Percentiles rank a stretch among this genome's conserved stretches.
Conservation (phyloP, 2,888 invertebrate genomes). For the Liopterus haemorrhoidalis region DNA sequence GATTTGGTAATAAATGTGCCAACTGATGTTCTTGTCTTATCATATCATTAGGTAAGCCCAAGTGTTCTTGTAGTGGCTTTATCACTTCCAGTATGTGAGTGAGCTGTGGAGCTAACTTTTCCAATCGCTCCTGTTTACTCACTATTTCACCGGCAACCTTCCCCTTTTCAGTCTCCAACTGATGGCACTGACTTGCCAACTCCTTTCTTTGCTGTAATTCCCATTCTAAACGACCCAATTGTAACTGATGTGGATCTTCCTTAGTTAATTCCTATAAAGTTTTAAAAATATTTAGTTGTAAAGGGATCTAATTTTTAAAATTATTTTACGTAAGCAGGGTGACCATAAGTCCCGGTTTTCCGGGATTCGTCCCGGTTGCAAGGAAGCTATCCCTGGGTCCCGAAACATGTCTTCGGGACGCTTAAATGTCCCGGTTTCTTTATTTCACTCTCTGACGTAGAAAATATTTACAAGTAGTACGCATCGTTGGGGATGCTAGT, state of each 20-base stretch:
- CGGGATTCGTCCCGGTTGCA: too few species aligned
- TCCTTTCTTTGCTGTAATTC: conserved; percentile 84
- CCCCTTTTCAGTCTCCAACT: conserved; percentile 71
- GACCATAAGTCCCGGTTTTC: too few species aligned
- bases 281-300: conserved; percentile 7
- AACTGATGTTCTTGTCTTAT: conserved; percentile 70
- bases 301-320: conserved; percentile 7
- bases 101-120: conserved; percentile 76
- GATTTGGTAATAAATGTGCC: conserved; percentile 69
- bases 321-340: too few species aligned
- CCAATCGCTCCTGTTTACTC: conserved; percentile 67
- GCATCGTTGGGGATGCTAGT: too few species aligned
- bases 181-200: conserved; percentile 68
- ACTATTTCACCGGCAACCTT: conserved; percentile 69
- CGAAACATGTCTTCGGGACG: too few species aligned
- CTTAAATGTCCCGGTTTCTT: too few species aligned
- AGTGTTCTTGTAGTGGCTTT: conserved; percentile 81
- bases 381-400: too few species aligned
- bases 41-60: conserved; percentile 74
- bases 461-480: too few species aligned
- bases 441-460: too few species aligned
- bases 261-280: conserved; percentile 58
- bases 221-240: conserved; percentile 83
- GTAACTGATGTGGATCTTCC: conserved; percentile 68
- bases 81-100: conserved; percentile 67